Base-by-base conservation (phyloP, 2,888 invertebrate species). In the Cylloceria caligata region DNA sequence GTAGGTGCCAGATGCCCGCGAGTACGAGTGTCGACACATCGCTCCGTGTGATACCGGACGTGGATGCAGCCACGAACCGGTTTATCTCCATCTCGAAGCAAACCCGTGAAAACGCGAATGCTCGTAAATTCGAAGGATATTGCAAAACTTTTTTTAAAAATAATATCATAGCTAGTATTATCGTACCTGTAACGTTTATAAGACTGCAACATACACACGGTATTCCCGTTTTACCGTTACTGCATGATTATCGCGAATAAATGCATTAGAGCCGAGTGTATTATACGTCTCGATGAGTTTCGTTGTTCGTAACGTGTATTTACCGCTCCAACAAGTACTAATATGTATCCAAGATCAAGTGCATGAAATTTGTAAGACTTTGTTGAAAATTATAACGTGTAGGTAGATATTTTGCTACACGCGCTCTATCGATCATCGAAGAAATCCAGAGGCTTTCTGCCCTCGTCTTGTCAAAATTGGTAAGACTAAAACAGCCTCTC, bases 41-140 rank as follows among this genome's bases (percentile, higher is more conserved):
- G 27, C 36, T 39, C 4, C 16, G 57, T 71, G 42, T 71, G 57
- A 71, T 57, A 42, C 69, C 69, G 69, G 69, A 71, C 69, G 19
- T 71, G 42, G 69, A 71, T 39, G 69, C 55, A 57, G 16, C 52
- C 68, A 27, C 27, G 30, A 71, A 71, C 69, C 69, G 57, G 69
- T 71, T 71, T 71, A 71, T 71, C 69, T 30, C 69, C 27, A 57
- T 42, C 55, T 42, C 36, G 52, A 11, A 11, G 42, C 39, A 19
- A 27, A 42, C 24, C 55, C 19, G 42, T 42, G 57, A 71, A 57
- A 71, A 42, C 45, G 27, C 67, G n/a, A 62, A 62, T 24, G 24
- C 64, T 67, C 67, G 49, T 67, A 67, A 67, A 67, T 67, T 47
- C 34, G 16, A 34, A 47, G 19, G 67, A 57, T 71, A 71, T 71